Evolutionary conservation across 2,797 vertebrate species (phyloP), one percentile per base, ranked within the genome.

Genomic region (Lemur catta): DNA sequence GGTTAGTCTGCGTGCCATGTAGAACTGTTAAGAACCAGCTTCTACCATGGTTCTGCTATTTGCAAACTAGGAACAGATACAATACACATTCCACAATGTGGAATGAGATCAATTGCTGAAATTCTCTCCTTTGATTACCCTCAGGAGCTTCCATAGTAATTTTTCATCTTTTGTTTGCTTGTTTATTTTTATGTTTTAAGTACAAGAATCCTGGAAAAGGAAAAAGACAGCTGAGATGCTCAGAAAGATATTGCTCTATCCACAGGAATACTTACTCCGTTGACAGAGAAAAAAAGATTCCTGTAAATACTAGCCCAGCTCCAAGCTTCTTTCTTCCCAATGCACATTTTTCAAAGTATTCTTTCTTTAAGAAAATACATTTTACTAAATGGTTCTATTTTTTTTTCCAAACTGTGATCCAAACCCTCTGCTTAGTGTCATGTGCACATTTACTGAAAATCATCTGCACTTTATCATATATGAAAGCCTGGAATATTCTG

Each of bases 181-280:
- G 41, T 69, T 95, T 91, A 50, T 72, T 82, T 96, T 89, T 82
- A 82, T 7, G 1, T 94, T 94, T 87, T 82, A 92, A 94, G 72
- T 82, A 65, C 15, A 85, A 94, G 46, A 94, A 93, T 57, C 46
- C 57, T 46, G 2, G 57, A 35, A 71, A 91, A 85, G 24, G 11
- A 72, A 65, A 82, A 93, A 88, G 35, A 79, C 22, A 75, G 35
- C 22, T 69, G 80, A 93, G 61, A 61, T 46, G 9, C n/a, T 90
- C 57, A 65, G 71, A 88, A 97, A 84, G 84, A 57, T 67, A 52
- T 0, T 52, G 13, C 38, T 96, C 10, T 93, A 30, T 38, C 26
- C 69, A 93, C 9, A 88, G 28, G 67, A 50, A 91, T 38, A 52
- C 38, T 79, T 67, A 50, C 46, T 43, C 18, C 61, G 7, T 4